Evolutionary conservation across 92 coral and sea anemone species (phyloP), one percentile per base, ranked within the genome.

Genomic region (Virgularia gustaviana): DNA sequence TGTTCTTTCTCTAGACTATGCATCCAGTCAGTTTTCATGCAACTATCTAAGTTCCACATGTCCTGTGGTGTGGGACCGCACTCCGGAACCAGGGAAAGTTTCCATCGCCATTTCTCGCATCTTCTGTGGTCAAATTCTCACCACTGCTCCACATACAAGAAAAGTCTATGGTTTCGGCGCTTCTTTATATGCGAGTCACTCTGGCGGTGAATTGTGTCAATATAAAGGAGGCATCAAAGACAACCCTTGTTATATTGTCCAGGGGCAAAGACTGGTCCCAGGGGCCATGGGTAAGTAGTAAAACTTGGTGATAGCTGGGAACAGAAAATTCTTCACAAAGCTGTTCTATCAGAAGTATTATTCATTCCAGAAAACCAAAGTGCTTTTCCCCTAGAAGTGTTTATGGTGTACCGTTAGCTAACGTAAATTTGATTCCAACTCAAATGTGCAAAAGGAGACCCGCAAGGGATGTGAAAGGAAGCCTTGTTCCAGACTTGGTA

Each of bases 171-270:
- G 75, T 1, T 68, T 68, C 35, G 75, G 75, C 7, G 75, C 75
- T 7, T 68, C 75, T 16, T 47, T 68, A 34, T 68, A 25, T 22
- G 49, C 61, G 16, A 34, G 31, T 3, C 11, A 29, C n/a, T 5
- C 15, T 18, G 16, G 27, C 1, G 75, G 75, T 16, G 20, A 68
- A 47, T n/a, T 30, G 42, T 68, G 75, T 32, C 35, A 16, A 31
- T 68, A 68, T 39, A 68, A 68, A 19, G 75, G 75, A 13, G 75
- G 75, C 1, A 68, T 68, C 27, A 68, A 68, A 47, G 75, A 68
- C 32, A 34, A 32, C 2, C 75, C 61, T 9, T 68, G 75, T 34
- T 68, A 31, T 22, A 68, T 51, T 9, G 75, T 68, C 15, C 47
- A 47, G 51, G 75, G 75, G 6, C 75, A 68, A 51, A 68, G 75